phyloP scores from a whole-genome alignment of 2,113 vertebrate genomes.

The Microcebus ravelobensis region DNA sequence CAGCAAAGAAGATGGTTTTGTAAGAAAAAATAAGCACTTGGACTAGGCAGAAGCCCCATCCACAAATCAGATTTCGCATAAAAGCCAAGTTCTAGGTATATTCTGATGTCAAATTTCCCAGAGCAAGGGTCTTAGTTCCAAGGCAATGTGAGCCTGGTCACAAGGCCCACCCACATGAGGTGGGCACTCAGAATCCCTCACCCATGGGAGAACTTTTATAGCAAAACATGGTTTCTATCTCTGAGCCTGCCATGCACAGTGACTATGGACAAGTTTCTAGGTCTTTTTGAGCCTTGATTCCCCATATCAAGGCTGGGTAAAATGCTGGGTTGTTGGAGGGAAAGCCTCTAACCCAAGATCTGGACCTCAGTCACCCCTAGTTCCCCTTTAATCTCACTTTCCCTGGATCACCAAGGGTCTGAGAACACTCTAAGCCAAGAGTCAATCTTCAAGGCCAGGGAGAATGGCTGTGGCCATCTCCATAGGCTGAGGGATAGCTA shows the following conservation, averaged over 20 bases:
- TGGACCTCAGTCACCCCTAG: not conserved
- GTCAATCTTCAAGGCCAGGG: not conserved
- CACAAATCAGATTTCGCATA: not conserved
- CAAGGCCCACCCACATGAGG: not conserved
- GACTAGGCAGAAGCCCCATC: not conserved
- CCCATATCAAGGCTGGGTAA: not conserved
- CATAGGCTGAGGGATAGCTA: not conserved
- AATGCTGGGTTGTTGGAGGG: not conserved
- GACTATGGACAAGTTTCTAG: not conserved
- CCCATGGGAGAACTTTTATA: not conserved
- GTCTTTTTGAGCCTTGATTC: not conserved
- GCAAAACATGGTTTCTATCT: not conserved
- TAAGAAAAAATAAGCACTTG: conserved; percentile 4
- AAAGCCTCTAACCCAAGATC: not conserved
- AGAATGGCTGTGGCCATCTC: not conserved
- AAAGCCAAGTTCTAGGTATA: not conserved
- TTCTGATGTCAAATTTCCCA: not conserved
- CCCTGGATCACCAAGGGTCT: not conserved
- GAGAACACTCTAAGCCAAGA: conserved; percentile 33
- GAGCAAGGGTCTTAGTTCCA: not conserved
- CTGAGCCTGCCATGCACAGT: not conserved
- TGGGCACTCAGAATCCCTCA: not conserved
- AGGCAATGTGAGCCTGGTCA: not conserved
- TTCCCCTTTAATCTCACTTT: not conserved
- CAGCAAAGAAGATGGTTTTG: not conserved